Evolutionary conservation across 2,113 vertebrate species (phyloP), one percentile per base, ranked within the genome.

Genomic region (Lophius piscatorius): DNA sequence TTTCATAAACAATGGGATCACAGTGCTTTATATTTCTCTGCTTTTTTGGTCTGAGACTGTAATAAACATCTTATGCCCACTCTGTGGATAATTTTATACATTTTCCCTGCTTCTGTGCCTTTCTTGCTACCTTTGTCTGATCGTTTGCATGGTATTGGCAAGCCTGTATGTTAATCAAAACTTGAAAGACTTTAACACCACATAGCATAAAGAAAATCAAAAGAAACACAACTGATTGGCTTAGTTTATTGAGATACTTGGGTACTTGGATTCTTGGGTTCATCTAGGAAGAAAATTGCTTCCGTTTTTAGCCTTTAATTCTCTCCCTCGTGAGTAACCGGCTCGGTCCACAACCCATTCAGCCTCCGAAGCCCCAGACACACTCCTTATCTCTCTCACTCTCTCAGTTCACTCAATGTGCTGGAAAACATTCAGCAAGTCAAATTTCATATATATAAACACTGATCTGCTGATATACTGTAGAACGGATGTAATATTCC

Each of bases 241-340:
- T 49, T 51, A 42, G 65, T 82, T 60, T 62, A 58, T 65, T 67
- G 68, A 38, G 69, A 74, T 60, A 40, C 70, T 70, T 63, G 57
- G 66, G 78, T 81, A 86, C 67, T n/a, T n/a, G n/a, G n/a, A n/a
- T 73, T 70, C 52, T 9, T 34, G 48, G 74, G 64, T 74, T 84
- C 82, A 79, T 89, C 81, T 87, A 70, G 56, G 70, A 82, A 80
- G 77, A 63, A 88, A 90, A 88, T 81, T 77, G 67, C 74, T 83
- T 86, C 83, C 68, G 77, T 87, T 84, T 84, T 85, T 89, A 87
- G 82, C 61, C 68, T 66, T 69, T 90, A 84, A 89, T 87, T 75
- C 65, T 61, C 52, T 83, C 81, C 70, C 78, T 46, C 35, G 63
- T 78, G 83, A 85, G 57, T 80, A 76, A 80, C 81, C 77, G 83